Conservation (phyloP, 2,113 vertebrate species). For the Cebus imitator region DNA sequence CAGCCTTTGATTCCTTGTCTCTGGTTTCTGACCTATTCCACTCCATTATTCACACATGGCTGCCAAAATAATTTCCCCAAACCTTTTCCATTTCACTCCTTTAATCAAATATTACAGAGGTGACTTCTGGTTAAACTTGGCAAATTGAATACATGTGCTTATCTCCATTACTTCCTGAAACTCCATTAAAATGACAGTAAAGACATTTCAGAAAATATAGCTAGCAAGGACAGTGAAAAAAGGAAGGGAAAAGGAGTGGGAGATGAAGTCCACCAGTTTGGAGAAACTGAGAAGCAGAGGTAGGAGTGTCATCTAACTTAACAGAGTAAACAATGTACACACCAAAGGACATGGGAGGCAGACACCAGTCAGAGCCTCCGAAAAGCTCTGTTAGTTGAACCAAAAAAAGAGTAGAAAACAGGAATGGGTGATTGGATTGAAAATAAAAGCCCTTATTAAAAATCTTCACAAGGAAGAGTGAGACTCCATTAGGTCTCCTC, state of each 20-base stretch:
- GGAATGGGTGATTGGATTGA: neutral
- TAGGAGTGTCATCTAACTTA: neutral
- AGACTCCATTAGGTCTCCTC: neutral
- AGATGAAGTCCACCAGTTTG: neutral
- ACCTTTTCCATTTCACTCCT: slow-evolving; percentile 42
- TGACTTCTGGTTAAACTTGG: slow-evolving; percentile 34
- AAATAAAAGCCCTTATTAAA: neutral
- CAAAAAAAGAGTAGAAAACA: neutral
- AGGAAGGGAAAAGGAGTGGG: neutral
- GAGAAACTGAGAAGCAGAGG: neutral
- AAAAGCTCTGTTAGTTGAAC: neutral
- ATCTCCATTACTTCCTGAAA: slow-evolving; percentile 16
- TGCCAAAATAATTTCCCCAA: slow-evolving; percentile 44
- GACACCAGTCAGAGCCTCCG: neutral
- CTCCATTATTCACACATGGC: slow-evolving; percentile 43
- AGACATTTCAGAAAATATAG: neutral
- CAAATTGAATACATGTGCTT: slow-evolving; percentile 38
- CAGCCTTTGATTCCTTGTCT: neutral
- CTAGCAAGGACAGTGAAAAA: neutral
- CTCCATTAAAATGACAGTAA: slow-evolving; percentile 17
- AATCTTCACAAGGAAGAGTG: neutral
- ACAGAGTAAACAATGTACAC: fast-evolving
- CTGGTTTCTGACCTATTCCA: neutral
- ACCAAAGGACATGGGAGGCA: fast-evolving
- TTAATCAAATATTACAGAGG: slow-evolving; percentile 45